Base-by-base conservation (phyloP, 2,888 invertebrate genomes). In the Tipula unca region DNA sequence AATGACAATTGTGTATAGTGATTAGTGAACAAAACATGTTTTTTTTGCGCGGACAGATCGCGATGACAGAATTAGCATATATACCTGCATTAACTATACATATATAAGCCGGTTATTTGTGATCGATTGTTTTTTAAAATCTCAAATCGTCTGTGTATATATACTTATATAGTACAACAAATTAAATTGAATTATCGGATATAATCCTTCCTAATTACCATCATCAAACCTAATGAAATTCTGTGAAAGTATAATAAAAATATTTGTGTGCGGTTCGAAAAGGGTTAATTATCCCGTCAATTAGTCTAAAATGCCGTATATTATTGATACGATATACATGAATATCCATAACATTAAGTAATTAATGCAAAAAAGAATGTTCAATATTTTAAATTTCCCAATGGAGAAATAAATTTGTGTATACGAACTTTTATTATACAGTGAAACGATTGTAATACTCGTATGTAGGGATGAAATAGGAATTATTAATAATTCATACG, bases 371-470 rank as follows among this genome's bases (percentile, higher is more conserved):
- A 69, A 69, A 32, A 69, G 25, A 69, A 69, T 25, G 69, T 69
- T 69, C 69, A 69, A 69, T 69, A 69, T 69, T 69, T 69, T 69
- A 69, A 69, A 69, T 69, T 69, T 69, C 69, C 69, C 69, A 69
- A 69, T 69, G 69, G 69, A 69, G 25, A 25, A 69, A 69, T 69
- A 69, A 69, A 69, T 69, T 14, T 25, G 10, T 69, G 25, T 1
- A 69, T 69, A 69, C 13, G 10, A 25, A 25, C 69, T 69, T 69
- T 25, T 69, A 54, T 17, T 48, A 25, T 69, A 69, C 69, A 69
- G 69, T 69, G 10, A 69, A 69, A 69, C 69, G 69, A 10, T 25
- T n/a, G 69, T 69, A 69, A 69, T 69, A n/a, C n/a, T n/a, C n/a
- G n/a, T n/a, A n/a, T n/a, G 3, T 10, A 69, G 69, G 69, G 69